Conservation (phyloP, 2,797 vertebrate species). For the Phataginus tetradactyla region DNA sequence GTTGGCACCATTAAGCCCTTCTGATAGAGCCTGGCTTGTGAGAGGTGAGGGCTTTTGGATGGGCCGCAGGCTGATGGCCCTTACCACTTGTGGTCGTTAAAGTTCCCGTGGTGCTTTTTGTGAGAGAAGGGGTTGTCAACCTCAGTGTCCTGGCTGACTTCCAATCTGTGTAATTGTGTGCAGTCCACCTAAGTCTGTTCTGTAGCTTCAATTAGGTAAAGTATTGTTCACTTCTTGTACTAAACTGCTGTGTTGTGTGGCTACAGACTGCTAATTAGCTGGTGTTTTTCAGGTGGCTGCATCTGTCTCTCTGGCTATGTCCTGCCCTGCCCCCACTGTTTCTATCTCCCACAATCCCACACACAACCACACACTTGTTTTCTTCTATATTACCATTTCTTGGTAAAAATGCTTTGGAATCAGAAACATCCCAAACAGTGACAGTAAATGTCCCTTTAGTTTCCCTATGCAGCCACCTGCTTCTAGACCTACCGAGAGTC, state of each 20-base stretch:
- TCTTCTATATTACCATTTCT: background rate
- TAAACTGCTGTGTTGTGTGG: constrained; percentile 75
- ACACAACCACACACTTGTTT: background rate
- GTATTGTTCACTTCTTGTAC: constrained; percentile 75
- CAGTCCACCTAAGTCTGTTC: constrained; percentile 73
- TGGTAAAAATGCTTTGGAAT: constrained; percentile 23
- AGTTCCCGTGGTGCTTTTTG: constrained; percentile 76
- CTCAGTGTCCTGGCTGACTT: constrained; percentile 77
- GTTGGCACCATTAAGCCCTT: background rate
- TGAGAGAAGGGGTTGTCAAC: constrained; percentile 77
- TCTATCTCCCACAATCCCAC: background rate
- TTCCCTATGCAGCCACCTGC: background rate
- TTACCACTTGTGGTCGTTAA: constrained; percentile 72
- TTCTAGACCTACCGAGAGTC: background rate
- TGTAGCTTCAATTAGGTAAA: constrained; percentile 80
- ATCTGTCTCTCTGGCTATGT: background rate
- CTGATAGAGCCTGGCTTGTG: constrained; percentile 36
- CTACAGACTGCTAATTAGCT: constrained; percentile 74
- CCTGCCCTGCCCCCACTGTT: background rate
- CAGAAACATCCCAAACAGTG: constrained; percentile 6
- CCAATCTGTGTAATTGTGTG: constrained; percentile 73
- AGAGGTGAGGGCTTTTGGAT: constrained; percentile 51
- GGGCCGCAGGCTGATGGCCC: constrained; percentile 33
- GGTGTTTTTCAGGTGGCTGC: constrained; percentile 63
- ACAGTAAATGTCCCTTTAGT: background rate